Conservation (phyloP, 1,140 invertebrate species). For the Drosophila kikkawai region DNA sequence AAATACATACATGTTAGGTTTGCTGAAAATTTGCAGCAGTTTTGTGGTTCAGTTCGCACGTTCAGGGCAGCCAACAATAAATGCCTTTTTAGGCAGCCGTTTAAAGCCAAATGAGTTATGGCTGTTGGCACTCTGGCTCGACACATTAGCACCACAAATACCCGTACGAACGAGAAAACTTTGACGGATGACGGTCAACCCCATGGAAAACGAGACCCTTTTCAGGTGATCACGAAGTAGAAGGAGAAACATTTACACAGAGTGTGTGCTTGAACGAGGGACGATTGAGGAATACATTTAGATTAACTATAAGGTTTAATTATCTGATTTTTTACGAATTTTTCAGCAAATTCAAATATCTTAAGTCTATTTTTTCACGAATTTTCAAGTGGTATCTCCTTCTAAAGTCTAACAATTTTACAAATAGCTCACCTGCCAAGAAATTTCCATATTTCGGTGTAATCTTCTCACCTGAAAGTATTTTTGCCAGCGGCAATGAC, state of each 20-base stretch:
- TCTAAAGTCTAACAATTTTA: neutral
- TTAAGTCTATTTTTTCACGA: too few species aligned
- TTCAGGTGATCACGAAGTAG: constrained; percentile 48
- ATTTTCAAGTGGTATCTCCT: neutral
- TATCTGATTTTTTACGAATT: too few species aligned
- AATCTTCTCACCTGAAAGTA: constrained; percentile 25
- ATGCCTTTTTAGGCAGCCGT: constrained; percentile 73
- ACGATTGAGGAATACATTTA: neutral
- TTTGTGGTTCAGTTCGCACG: constrained; percentile 63
- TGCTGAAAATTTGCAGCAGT: constrained; percentile 66
- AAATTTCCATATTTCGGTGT: neutral
- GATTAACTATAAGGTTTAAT: neutral
- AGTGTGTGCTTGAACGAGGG: neutral
- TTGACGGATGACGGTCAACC: constrained; percentile 67
- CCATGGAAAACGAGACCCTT: constrained; percentile 41
- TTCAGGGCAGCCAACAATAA: constrained; percentile 72
- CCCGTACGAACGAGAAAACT: constrained; percentile 43
- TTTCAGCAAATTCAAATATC: too few species aligned
- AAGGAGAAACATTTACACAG: constrained; percentile 10
- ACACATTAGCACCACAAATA: constrained; percentile 70
- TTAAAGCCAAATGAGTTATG: constrained; percentile 78
- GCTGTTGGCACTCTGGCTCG: constrained; percentile 76
- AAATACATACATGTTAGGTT: constrained; percentile 42
- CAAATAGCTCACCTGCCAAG: neutral
- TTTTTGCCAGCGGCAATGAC: constrained; percentile 11